A percentile compares a stretch with the other conserved stretches of the same genome.
phyloP scores from a whole-genome alignment of 2,113 vertebrate genomes.

The Cyprinodon variegatus region DNA sequence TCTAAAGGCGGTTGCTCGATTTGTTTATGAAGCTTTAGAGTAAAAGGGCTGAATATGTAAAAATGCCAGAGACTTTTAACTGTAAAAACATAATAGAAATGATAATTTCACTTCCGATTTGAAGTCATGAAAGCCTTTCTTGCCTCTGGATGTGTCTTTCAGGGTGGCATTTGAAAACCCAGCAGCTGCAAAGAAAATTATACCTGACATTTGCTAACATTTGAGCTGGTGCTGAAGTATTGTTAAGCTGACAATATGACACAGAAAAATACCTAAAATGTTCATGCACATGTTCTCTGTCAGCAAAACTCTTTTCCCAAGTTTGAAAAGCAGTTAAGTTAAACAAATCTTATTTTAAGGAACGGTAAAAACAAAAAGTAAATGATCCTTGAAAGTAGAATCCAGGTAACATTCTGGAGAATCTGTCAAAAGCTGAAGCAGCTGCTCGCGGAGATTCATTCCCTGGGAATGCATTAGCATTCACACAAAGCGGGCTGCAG shows the following conservation, averaged over 20 bases:
- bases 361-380: neutral
- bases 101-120: neutral
- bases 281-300: neutral
- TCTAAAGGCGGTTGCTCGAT: neutral
- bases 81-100: neutral
- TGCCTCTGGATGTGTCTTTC: neutral
- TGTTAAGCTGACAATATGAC: neutral
- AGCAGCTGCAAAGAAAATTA: conserved; percentile 31
- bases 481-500: conserved; percentile 6
- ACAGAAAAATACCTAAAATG: neutral
- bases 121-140: neutral
- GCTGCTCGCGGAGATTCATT: neutral
- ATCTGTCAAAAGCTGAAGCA: neutral
- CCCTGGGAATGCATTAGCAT: conserved; percentile 7
- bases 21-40: neutral
- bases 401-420: neutral
- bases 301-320: neutral
- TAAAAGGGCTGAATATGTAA: neutral
- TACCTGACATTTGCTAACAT: conserved; percentile 36
- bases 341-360: neutral
- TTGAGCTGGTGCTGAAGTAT: neutral
- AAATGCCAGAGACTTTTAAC: neutral
- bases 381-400: neutral
- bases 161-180: neutral
- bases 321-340: neutral